Conservation (phyloP, 2,888 invertebrate species). For the Blastobasis lacticolella region DNA sequence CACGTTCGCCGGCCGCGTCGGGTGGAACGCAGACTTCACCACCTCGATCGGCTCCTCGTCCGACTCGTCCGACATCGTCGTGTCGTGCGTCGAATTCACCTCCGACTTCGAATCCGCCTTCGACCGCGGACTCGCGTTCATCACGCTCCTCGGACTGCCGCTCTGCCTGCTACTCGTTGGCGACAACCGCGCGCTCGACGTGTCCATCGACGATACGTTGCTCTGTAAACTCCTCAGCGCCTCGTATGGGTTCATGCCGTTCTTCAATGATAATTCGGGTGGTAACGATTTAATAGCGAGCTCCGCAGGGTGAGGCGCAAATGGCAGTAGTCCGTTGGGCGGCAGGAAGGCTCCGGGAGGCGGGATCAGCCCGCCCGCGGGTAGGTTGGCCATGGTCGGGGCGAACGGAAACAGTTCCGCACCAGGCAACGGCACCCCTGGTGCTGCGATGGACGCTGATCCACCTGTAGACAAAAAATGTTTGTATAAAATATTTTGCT, state of each 20-base stretch:
- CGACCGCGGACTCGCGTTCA: constrained; percentile 59
- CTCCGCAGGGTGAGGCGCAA: constrained; percentile 70
- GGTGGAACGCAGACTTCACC: constrained; percentile 83
- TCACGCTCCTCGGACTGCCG: constrained; percentile 63
- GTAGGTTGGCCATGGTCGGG: constrained; percentile 54
- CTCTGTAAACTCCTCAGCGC: constrained; percentile 64
- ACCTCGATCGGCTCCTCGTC: constrained; percentile 84
- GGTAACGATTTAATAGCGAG: constrained; percentile 62
- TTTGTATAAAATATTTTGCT: constrained; percentile 9
- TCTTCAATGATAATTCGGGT: constrained; percentile 65
- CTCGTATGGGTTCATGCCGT: constrained; percentile 75
- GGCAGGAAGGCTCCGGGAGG: constrained; percentile 74
- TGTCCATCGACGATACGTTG: constrained; percentile 61
- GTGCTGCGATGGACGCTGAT: constrained; percentile 46
- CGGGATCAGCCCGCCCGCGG: constrained; percentile 69
- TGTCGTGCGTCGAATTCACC: constrained; percentile 77
- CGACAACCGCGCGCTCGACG: constrained; percentile 65
- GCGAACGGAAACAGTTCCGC: constrained; percentile 62
- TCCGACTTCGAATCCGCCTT: constrained; percentile 75
- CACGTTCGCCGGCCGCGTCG: constrained; percentile 76
- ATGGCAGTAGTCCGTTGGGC: constrained; percentile 69
- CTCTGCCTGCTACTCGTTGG: constrained; percentile 74
- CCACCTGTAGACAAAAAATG: constrained; percentile 60
- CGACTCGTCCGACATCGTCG: constrained; percentile 76
- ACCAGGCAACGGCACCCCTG: constrained; percentile 53